A percentile compares a stretch with the other conserved stretches of the same genome.
Evolutionary conservation across 2,888 invertebrate genomes (phyloP).

Genomic region (Resseliella maxima): DNA sequence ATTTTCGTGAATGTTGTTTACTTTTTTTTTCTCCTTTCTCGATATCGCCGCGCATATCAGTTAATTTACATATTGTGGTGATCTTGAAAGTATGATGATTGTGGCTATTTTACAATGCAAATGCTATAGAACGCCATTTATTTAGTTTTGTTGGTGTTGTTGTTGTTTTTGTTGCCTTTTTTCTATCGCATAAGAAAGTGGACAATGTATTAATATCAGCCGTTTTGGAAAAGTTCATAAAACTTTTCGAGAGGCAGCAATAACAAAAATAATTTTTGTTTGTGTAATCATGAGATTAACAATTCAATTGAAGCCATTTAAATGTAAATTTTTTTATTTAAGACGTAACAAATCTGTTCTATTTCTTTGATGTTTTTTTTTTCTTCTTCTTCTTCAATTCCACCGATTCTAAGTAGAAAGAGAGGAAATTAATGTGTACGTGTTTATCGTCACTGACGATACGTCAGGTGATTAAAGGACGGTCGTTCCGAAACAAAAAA

Average conservation of each 20-base stretch:
- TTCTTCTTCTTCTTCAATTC: too few relatives aligned
- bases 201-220: neutral
- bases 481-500: neutral
- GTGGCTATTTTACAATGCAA: neutral
- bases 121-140: neutral
- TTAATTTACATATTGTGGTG: slow-evolving; percentile 17
- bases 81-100: neutral
- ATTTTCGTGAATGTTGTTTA: neutral
- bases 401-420: too few relatives aligned
- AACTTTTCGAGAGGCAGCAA: neutral
- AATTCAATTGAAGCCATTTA: too few relatives aligned
- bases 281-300: too few relatives aligned
- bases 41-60: neutral
- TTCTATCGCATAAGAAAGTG: neutral
- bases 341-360: neutral
- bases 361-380: neutral
- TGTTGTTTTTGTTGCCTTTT: neutral
- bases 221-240: neutral
- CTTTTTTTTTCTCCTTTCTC: too few relatives aligned
- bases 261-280: too few relatives aligned
- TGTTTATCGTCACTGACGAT: too few relatives aligned
- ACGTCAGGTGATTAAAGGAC: too few relatives aligned
- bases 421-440: too few relatives aligned
- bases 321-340: too few relatives aligned
- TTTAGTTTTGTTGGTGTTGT: neutral